Evolutionary conservation across 2,113 vertebrate species (phyloP).

Genomic region (Alouatta palliata): DNA sequence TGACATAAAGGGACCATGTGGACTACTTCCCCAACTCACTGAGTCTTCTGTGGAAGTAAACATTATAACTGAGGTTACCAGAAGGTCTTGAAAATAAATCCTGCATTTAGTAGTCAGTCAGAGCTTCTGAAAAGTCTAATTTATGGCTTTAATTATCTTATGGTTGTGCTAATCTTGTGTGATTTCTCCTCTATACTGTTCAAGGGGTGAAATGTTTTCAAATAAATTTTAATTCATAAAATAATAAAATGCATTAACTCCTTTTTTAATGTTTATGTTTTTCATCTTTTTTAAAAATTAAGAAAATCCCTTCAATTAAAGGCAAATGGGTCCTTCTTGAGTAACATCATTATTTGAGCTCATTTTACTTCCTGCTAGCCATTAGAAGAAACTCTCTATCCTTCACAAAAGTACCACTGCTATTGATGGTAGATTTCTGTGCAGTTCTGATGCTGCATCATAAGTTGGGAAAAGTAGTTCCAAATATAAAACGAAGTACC

Average conservation of each 20-base stretch:
- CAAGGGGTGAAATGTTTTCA: background rate
- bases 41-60: slow-evolving; percentile 19
- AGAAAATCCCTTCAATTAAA: slow-evolving; percentile 16
- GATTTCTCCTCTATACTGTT: slow-evolving; percentile 21
- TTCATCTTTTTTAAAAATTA: slow-evolving; percentile 27
- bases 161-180: background rate
- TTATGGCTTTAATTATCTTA: slow-evolving; percentile 47
- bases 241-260: background rate
- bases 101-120: slow-evolving; percentile 26
- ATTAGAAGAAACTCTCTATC: background rate
- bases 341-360: background rate
- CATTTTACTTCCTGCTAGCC: background rate
- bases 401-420: background rate
- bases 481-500: background rate
- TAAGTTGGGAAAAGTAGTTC: background rate
- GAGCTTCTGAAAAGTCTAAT: slow-evolving; percentile 59
- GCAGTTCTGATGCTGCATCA: background rate
- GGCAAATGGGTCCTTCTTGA: background rate
- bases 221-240: slow-evolving; percentile 37
- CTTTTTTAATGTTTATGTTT: background rate
- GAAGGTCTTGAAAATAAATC: slow-evolving; percentile 63
- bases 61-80: slow-evolving; percentile 51
- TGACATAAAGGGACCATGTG: slow-evolving; percentile 53
- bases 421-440: background rate
- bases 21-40: background rate